Percentiles rank a stretch among this genome's conserved stretches.
Conservation (phyloP, 2,113 vertebrate species). For the Paramisgurnus dabryanus region DNA sequence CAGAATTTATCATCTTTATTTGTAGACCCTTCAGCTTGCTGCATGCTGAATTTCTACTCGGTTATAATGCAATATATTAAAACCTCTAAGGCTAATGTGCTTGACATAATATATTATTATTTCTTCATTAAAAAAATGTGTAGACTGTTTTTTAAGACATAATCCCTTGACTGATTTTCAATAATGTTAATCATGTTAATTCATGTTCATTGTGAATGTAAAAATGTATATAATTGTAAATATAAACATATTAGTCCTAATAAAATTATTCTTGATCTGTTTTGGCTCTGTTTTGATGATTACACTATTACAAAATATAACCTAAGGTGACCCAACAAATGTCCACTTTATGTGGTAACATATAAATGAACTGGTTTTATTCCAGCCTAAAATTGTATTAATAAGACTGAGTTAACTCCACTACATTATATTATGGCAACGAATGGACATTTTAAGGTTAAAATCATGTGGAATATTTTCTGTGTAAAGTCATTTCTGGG, state of each 20-base stretch:
- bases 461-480: background rate
- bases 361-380: conserved; percentile 2
- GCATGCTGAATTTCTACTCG: background rate
- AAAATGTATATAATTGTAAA: background rate
- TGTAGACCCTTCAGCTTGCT: background rate
- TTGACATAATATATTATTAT: conserved; percentile 4
- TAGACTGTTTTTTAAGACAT: conserved; percentile 18
- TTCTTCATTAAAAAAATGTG: background rate
- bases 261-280: background rate
- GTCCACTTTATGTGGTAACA: background rate
- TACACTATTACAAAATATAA: background rate
- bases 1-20: conserved; percentile 31
- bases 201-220: too few species aligned
- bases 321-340: background rate
- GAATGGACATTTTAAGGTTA: background rate
- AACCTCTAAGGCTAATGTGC: conserved; percentile 13
- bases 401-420: background rate
- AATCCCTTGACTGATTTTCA: background rate
- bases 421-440: background rate
- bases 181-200: background rate
- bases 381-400: background rate
- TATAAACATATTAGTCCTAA: background rate
- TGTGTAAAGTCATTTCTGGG: too few species aligned
- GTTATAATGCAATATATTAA: conserved; percentile 29
- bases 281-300: background rate